Percentiles rank a stretch among this genome's conserved stretches.
Conservation (phyloP, 2,888 invertebrate genomes). For the Cosmia trapezina region DNA sequence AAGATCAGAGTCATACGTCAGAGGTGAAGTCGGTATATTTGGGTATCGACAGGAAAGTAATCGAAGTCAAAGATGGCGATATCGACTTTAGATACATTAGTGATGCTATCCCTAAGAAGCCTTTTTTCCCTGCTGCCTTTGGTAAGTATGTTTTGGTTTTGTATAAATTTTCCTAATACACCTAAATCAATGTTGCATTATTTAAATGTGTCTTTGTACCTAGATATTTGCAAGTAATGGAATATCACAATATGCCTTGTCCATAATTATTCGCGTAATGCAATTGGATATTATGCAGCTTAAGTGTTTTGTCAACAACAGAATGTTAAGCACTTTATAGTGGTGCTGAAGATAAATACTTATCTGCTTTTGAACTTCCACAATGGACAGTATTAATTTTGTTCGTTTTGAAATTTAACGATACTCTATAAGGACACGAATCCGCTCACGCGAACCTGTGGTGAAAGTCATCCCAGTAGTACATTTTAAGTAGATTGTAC, state of each 20-base stretch:
- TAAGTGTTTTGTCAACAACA: conserved; percentile 12
- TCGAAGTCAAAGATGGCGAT: conserved; percentile 83
- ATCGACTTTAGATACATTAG: conserved; percentile 88
- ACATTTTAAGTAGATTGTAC: no score
- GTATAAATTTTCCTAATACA: neutral
- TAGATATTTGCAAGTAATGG: neutral
- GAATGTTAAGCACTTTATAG: neutral
- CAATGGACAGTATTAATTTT: neutral
- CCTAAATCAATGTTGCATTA: neutral
- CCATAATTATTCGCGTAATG: neutral
- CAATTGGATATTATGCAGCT: neutral
- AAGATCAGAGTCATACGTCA: conserved; percentile 68
- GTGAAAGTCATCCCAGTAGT: no score
- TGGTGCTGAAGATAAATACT: neutral
- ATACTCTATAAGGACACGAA: neutral
- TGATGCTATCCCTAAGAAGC: conserved; percentile 85
- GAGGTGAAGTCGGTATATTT: conserved; percentile 81
- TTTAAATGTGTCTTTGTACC: neutral
- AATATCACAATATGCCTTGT: neutral
- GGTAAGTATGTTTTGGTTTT: conserved; percentile 19
- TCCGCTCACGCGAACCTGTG: no score
- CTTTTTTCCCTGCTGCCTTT: conserved; percentile 87
- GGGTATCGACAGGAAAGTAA: conserved; percentile 84
- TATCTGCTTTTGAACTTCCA: neutral
- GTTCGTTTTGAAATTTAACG: neutral